Conservation (phyloP, 2,888 invertebrate species). For the Drosophila austrosaltans region DNA sequence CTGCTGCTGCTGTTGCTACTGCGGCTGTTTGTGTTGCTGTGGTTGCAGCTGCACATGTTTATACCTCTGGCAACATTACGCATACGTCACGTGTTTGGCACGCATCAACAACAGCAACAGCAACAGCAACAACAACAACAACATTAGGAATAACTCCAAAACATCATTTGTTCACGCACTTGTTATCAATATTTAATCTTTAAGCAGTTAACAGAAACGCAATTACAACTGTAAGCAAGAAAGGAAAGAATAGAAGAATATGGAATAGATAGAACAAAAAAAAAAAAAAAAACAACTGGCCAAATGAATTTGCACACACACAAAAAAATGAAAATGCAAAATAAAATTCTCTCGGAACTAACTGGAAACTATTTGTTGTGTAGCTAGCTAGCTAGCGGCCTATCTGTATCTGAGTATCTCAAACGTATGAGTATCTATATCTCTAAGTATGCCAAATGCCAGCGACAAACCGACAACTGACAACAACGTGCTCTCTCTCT, state of each 20-base stretch:
- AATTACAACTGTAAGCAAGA: conserved; percentile 24
- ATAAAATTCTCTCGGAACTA: neutral
- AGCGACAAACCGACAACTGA: conserved; percentile 32
- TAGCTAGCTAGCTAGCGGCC: neutral
- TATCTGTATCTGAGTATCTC: conserved; percentile 13
- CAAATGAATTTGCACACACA: conserved; percentile 21
- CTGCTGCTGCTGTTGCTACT: neutral
- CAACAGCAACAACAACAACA: neutral
- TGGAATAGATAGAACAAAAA: too few species aligned
- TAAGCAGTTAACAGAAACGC: conserved; percentile 10
- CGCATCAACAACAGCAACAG: conserved; percentile 33
- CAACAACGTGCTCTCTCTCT: conserved; percentile 61
- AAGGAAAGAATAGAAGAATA: neutral
- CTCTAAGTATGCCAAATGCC: conserved; percentile 63
- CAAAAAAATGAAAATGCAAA: neutral
- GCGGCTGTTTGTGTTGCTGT: conserved; percentile 3
- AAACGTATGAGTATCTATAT: conserved; percentile 21
- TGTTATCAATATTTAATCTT: conserved; percentile 50
- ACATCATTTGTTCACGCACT: conserved; percentile 24
- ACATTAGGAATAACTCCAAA: neutral
- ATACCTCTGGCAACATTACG: conserved; percentile 50
- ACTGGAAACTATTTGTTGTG: conserved; percentile 5
- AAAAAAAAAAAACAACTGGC: neutral
- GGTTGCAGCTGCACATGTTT: conserved; percentile 20
- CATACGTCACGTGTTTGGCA: conserved; percentile 75